Percentiles rank a stretch among this genome's conserved stretches.
These are phyloP conservation scores for Drosophila nebulosa DNA, from an alignment of 1,140 invertebrate genomes.

Conservation along the genomic window DNA sequence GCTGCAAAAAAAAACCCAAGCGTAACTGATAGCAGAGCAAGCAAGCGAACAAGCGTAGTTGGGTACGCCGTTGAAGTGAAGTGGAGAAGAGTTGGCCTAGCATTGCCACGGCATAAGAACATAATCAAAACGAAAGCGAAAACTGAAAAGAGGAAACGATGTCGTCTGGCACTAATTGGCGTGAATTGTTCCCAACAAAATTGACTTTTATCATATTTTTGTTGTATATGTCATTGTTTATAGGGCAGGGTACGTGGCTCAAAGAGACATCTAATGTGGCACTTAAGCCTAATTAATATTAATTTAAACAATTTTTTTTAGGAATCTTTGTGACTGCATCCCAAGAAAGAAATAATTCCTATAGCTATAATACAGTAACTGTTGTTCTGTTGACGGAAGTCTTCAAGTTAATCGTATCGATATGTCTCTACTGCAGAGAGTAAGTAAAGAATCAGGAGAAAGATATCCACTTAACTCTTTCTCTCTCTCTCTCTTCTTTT, in stretches of 20 bases:
- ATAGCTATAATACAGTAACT: constrained; percentile 93
- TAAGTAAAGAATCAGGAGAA: constrained; percentile 69
- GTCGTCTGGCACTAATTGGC: constrained; percentile 82
- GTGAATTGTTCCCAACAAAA: constrained; percentile 91
- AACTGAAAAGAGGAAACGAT: constrained; percentile 33
- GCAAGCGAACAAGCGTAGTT: constrained; percentile 3
- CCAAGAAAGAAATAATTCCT: constrained; percentile 89
- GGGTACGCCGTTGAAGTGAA: background rate
- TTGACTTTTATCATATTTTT: constrained; percentile 90
- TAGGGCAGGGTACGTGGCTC: constrained; percentile 87
- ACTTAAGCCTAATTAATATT: background rate
- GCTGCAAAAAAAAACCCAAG: background rate
- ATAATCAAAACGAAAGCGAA: background rate
- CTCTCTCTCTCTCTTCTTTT: constrained; percentile 63
- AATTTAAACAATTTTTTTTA: constrained; percentile 75
- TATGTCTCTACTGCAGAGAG: constrained; percentile 87
- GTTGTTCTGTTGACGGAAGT: constrained; percentile 94
- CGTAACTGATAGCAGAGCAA: constrained; percentile 40
- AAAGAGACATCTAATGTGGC: background rate
- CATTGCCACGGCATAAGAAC: background rate
- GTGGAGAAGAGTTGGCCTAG: background rate
- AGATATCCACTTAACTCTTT: too few species aligned
- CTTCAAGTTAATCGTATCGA: constrained; percentile 90
- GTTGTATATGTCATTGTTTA: constrained; percentile 90
- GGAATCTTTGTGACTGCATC: constrained; percentile 95